Percentiles rank a stretch among this genome's conserved stretches.
Conservation (phyloP, 1,140 invertebrate genomes). For the Zaprionus nigranus region DNA sequence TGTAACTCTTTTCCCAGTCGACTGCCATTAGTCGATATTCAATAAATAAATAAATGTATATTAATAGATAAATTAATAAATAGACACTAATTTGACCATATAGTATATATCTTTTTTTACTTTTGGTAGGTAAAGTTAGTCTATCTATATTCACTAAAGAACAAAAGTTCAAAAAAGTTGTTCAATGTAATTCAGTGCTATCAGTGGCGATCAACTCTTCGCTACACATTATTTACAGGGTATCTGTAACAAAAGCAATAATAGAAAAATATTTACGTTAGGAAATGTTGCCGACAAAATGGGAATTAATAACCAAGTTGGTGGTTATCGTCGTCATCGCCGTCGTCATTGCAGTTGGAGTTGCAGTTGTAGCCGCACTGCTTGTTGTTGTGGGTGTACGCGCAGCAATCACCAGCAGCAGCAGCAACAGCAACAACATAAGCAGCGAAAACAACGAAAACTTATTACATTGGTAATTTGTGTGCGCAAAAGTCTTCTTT, state of each 20-base stretch:
- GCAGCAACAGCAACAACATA: conserved; percentile 31
- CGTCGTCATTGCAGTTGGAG: not conserved
- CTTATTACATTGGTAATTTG: conserved; percentile 71
- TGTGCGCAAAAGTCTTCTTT: conserved; percentile 42
- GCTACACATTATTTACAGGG: conserved; percentile 4
- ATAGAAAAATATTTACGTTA: conserved; percentile 63
- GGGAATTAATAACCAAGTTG: conserved; percentile 65
- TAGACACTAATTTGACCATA: too few relatives aligned
- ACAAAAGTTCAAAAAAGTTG: too few relatives aligned
- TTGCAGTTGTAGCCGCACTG: conserved; percentile 6
- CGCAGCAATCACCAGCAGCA: conserved; percentile 39
- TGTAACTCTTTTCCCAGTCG: too few relatives aligned
- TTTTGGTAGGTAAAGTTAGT: too few relatives aligned
- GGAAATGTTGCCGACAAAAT: conserved; percentile 66
- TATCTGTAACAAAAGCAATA: conserved; percentile 15
- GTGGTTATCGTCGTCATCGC: conserved; percentile 4
- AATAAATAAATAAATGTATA: too few relatives aligned
- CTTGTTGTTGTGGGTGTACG: conserved; percentile 36
- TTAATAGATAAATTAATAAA: too few relatives aligned
- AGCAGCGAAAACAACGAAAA: conserved; percentile 37
- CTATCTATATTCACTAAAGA: too few relatives aligned
- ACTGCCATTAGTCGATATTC: too few relatives aligned
- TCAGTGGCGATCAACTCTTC: not conserved
- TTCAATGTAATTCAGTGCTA: too few relatives aligned
- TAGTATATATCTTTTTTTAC: too few relatives aligned